Base-by-base conservation (phyloP, 2,888 invertebrate species). In the Parnassius smintheus region DNA sequence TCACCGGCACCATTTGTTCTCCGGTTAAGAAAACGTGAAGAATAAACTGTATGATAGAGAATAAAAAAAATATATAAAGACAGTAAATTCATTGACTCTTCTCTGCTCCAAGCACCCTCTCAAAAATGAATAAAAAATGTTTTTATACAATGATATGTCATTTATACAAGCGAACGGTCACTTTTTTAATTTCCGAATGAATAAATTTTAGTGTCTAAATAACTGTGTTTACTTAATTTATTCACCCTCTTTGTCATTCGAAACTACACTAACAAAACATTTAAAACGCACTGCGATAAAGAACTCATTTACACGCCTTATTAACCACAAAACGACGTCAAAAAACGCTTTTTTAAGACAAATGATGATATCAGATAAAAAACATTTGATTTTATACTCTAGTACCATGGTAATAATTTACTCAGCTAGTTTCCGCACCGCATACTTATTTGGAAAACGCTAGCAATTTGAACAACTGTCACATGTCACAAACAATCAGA, bases 281-380 rank as follows among this genome's bases (percentile, higher is more conserved):
- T 85, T 82, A 83, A 87, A 88, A 84, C 83, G 81, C 78, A 80
- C 77, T 74, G 72, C 79, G 85, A 88, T 89, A 91, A 90, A 90
- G 88, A 87, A 91, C 89, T 88, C 85, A 91, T 91, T 91, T 91
- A 87, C 82, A 89, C 90, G 91, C 77, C 74, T 77, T 82, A 83
- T 91, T 91, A 91, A 83, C 85, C 83, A 78, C 84, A 83, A 85
- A 90, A 91, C 88, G 83, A 83, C 82, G 84, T 77, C 18, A 82
- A 85, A 88, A 85, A 83, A 78, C 77, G 77, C 77, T 75, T 76
- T 76, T 50, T 44, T 55, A 70, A 72, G 68, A 75, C 77, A 71
- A 76, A 66, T 56, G 1, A 18, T 18, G 18, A 69, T 67, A 68
- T 22, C n/a, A 69, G 68, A 67, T 67, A 55, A 66, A 65, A 66